Evolutionary conservation across 64 coral and sea anemone genomes (phyloP).

Genomic region (Hydrozoanthus tunicans): DNA sequence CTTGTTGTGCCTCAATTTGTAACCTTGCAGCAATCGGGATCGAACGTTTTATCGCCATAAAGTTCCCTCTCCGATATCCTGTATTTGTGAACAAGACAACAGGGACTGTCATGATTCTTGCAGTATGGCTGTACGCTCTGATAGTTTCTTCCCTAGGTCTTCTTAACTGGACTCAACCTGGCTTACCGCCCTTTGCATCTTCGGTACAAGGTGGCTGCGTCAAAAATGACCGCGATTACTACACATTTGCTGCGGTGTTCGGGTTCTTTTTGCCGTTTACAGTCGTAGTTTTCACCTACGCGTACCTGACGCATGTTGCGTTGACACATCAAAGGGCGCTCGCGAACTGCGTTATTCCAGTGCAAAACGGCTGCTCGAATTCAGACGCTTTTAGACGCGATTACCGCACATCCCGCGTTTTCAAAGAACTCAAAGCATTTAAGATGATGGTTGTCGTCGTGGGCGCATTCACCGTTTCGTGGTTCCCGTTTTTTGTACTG

Average conservation of each 20-base stretch:
- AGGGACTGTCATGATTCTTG: slow-evolving; percentile 49
- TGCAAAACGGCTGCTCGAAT: background rate
- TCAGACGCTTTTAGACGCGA: slow-evolving; percentile 3
- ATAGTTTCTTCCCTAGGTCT: slow-evolving; percentile 67
- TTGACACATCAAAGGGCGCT: slow-evolving; percentile 54
- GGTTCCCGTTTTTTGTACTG: slow-evolving; percentile 86
- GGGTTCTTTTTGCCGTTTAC: slow-evolving; percentile 72
- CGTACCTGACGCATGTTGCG: slow-evolving; percentile 76
- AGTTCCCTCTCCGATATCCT: slow-evolving; percentile 69
- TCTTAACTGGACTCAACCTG: slow-evolving; percentile 63
- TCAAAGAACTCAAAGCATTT: slow-evolving; percentile 75
- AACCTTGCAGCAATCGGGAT: slow-evolving; percentile 80
- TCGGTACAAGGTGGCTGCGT: slow-evolving; percentile 16
- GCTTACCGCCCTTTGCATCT: slow-evolving; percentile 40
- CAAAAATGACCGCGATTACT: slow-evolving; percentile 78
- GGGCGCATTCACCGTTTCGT: slow-evolving; percentile 67
- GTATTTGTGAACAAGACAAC: slow-evolving; percentile 58
- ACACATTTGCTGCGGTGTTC: slow-evolving; percentile 63
- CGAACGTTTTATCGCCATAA: slow-evolving; percentile 83
- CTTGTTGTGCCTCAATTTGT: slow-evolving; percentile 80
- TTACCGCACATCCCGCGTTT: slow-evolving; percentile 44
- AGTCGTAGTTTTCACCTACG: slow-evolving; percentile 66
- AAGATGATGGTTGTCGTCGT: slow-evolving; percentile 91
- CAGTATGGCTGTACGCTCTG: slow-evolving; percentile 74
- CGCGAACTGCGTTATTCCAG: slow-evolving; percentile 25